Percentiles rank a stretch among this genome's conserved stretches.
These are phyloP conservation scores for Sitophilus oryzae DNA, from an alignment of 1,140 invertebrate genomes.

Conservation along the genomic window DNA sequence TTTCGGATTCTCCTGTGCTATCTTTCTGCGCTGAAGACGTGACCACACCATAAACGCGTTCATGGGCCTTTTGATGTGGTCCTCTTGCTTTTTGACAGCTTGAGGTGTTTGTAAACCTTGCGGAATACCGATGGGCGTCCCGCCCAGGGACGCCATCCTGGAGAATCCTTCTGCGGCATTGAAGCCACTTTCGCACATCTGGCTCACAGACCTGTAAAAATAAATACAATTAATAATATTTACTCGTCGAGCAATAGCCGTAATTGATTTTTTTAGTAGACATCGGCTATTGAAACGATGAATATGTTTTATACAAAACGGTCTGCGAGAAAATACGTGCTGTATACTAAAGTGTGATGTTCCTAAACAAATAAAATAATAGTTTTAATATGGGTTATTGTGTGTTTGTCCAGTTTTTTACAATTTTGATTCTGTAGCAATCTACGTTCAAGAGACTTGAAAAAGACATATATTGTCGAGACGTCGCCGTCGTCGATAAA, in stretches of 20 bases:
- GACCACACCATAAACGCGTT: constrained; percentile 90
- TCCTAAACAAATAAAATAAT: no score
- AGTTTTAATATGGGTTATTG: no score
- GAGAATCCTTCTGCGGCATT: constrained; percentile 43
- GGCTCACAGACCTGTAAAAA: constrained; percentile 37
- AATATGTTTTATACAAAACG: no score
- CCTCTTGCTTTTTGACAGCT: constrained; percentile 50
- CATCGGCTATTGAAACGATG: no score
- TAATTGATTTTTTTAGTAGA: not conserved
- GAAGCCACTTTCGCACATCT: constrained; percentile 43
- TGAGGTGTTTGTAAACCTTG: constrained; percentile 35
- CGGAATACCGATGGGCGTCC: constrained; percentile 36
- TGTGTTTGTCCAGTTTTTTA: no score
- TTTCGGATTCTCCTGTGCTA: constrained; percentile 95
- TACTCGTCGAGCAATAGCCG: not conserved
- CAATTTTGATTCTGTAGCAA: no score
- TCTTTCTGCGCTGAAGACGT: constrained; percentile 77
- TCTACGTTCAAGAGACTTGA: no score
- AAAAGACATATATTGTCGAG: no score
- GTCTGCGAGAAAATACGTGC: no score
- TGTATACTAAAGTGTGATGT: no score
- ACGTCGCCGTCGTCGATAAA: no score
- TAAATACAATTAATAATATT: not conserved
- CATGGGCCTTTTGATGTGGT: constrained; percentile 82
- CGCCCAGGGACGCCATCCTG: constrained; percentile 43